Evolutionary conservation across 2,888 invertebrate genomes (phyloP), one percentile per base, ranked within the genome.

Genomic region (Sminthurinus aureus): DNA sequence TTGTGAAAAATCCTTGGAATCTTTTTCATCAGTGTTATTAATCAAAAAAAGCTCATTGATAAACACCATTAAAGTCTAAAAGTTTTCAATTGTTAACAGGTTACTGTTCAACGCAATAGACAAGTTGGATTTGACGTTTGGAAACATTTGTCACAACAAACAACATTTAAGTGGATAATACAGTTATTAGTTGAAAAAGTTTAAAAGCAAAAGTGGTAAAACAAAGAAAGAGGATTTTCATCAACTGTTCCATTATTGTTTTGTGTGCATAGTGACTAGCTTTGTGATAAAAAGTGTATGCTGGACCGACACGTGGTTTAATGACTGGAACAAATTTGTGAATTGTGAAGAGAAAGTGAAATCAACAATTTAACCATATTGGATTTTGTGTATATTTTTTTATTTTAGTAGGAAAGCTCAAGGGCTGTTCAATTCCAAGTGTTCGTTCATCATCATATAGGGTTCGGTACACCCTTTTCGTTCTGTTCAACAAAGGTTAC

Each of bases 371-470:
- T 11, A 50, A 50, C 20, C 13, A 69, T 38, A 38, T 79, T 58
- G 50, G 67, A 69, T 11, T 58, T 79, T 51, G 71, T 76, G 82
- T 76, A 76, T 0, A 24, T 51, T 51, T 79, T 77, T 66, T 12
- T 74, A n/a, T 52, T 50, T 64, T 9, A 18, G 58, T 18, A 94
- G 94, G 94, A 93, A 93, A 93, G 93, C 93, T 93, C 92, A 93
- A 93, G 93, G 94, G 94, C 93, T 92, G 92, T 93, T 93, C 93
- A 88, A 83, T 86, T 87, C 85, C 85, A 84, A 81, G 79, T 83
- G 74, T 83, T 79, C 79, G 79, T 83, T 78, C 79, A 71, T 24
- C 66, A 58, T 69, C 52, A 38, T 6, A 74, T 83, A 71, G 78
- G 38, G 69, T 79, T 50, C 18, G 58, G 58, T 81, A 12, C 22